Evolutionary conservation across 2,888 invertebrate species (phyloP).

Genomic region (Dicyrtomina minuta): DNA sequence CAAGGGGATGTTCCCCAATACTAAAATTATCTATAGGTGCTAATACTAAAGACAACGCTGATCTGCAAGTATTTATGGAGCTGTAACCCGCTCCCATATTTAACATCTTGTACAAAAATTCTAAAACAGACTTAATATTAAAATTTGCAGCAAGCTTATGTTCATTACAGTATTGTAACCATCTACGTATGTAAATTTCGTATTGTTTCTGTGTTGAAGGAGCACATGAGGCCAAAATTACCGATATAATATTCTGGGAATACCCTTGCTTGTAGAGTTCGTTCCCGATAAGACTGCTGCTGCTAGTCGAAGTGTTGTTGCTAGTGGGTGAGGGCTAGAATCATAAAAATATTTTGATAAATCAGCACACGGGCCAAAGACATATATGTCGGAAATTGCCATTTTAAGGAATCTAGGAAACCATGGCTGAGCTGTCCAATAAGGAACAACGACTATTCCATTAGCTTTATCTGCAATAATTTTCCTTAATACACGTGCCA

Average conservation of each 20-base stretch:
- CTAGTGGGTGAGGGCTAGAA: not conserved
- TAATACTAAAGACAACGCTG: conserved; percentile 24
- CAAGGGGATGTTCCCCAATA: conserved; percentile 27
- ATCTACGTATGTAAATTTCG: not conserved
- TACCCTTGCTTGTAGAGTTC: not conserved
- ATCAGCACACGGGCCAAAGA: not conserved
- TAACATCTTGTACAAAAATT: conserved; percentile 12
- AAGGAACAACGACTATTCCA: not conserved
- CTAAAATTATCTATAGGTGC: not conserved
- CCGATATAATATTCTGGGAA: not conserved
- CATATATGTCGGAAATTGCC: not conserved
- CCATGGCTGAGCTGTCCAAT: not conserved
- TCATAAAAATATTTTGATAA: not conserved
- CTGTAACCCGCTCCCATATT: conserved; percentile 6
- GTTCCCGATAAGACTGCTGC: conserved; percentile 1
- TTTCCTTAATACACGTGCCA: not conserved
- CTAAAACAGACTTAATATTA: conserved; percentile 1
- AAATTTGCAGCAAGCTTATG: not conserved
- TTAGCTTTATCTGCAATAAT: not conserved
- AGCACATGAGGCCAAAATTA: not conserved
- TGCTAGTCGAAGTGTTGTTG: not conserved
- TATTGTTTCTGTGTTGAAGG: conserved; percentile 4
- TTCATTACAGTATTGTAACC: conserved; percentile 6
- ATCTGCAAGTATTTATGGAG: conserved; percentile 19
- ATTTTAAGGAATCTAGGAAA: not conserved